Conservation (phyloP, 2,113 vertebrate species). For the Tringa solitaria region DNA sequence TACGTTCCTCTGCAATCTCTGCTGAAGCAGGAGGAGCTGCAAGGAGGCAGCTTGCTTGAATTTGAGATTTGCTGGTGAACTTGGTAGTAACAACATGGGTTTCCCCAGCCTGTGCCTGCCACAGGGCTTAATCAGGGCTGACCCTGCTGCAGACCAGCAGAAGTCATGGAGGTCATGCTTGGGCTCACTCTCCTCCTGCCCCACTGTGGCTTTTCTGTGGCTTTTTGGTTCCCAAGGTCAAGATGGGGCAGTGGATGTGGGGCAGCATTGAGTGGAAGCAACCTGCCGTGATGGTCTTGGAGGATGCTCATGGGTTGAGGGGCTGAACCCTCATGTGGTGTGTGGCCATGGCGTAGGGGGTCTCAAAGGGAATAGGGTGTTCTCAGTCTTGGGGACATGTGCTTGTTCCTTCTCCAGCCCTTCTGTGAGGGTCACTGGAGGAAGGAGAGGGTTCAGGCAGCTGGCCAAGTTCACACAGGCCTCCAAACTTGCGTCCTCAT, state of each 20-base stretch:
- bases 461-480: neutral
- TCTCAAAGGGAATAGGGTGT: neutral
- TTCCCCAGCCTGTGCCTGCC: neutral
- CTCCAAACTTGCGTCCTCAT: neutral
- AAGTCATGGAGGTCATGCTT: neutral
- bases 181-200: neutral
- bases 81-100: no score
- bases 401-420: neutral
- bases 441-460: neutral
- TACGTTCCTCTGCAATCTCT: neutral
- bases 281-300: neutral
- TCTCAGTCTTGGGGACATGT: rapidly evolving
- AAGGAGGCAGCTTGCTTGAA: neutral
- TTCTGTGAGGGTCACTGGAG: neutral
- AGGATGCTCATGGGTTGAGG: rapidly evolving
- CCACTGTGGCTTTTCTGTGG: neutral
- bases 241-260: neutral
- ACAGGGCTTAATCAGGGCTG: neutral
- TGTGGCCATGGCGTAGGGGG: neutral
- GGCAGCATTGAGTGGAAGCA: neutral
- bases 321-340: neutral
- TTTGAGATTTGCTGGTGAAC: neutral
- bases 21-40: neutral
- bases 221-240: neutral
- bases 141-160: neutral